phyloP scores from a whole-genome alignment of 1,140 invertebrate species.

The Mactra quadrangularis region DNA sequence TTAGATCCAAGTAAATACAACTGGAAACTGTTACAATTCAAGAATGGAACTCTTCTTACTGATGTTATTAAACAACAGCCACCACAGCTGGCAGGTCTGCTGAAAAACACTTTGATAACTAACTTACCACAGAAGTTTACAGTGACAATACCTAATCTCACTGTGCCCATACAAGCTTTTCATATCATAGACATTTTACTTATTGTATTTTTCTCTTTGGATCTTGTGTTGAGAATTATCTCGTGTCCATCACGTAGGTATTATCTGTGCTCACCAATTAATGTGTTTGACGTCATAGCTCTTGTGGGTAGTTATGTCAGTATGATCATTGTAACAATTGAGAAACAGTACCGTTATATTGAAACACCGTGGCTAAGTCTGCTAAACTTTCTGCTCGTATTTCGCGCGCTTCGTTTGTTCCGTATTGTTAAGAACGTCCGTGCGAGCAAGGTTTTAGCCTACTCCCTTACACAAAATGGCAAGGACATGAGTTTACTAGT shows the following conservation, averaged over 20 bases:
- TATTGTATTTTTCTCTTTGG: conserved; percentile 77
- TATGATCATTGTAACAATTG: conserved; percentile 24
- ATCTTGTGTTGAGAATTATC: conserved; percentile 75
- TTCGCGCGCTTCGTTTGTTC: conserved; percentile 98
- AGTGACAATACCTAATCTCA: neutral
- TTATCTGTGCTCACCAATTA: conserved; percentile 93
- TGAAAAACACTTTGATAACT: neutral
- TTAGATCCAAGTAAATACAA: neutral
- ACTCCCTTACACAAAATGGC: conserved; percentile 86
- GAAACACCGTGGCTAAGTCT: conserved; percentile 30
- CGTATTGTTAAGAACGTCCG: conserved; percentile 92
- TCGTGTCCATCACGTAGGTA: conserved; percentile 79
- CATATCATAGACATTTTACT: neutral
- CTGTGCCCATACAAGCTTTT: neutral
- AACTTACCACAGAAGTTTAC: neutral
- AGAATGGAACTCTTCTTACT: neutral
- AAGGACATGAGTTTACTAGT: conserved; percentile 70
- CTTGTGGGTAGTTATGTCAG: conserved; percentile 85
- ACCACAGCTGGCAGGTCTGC: neutral
- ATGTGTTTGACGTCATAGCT: conserved; percentile 98
- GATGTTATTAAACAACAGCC: neutral
- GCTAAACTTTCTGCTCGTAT: conserved; percentile 95
- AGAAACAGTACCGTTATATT: conserved; percentile 42
- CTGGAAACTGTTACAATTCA: neutral
- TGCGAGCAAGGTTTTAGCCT: conserved; percentile 92